Evolutionary conservation across 2,797 vertebrate genomes (phyloP), one percentile per base, ranked within the genome.

Genomic region (Oophaga sylvatica): DNA sequence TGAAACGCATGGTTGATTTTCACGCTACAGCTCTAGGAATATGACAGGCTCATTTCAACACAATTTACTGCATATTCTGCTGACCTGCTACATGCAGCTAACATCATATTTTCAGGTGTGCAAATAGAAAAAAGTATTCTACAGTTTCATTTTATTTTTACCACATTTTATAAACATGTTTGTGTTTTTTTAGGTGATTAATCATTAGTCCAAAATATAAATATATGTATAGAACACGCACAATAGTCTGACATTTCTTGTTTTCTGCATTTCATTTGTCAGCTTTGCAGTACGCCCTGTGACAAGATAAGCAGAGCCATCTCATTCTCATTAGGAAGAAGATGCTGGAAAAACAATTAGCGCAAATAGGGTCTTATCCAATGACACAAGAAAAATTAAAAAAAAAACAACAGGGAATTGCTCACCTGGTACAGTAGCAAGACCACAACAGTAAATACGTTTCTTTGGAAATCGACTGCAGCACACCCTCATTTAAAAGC

Each of bases 1-100:
- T 87, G 62, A 87, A 83, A 77, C 68, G 70, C 86, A 83, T 87
- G 86, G 73, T 20, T 79, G 73, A n/a, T 53, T 87, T 71, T 80
- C 65, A 80, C 65, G 75, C 81, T 77, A 70, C 4, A 31, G 31
- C 53, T 79, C 53, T 53, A 77, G 63, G 70, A 48, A 71, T 57
- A 71, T 17, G 70, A 15, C 62, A 10, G 60, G 59, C 5, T 62
- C 5, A 60, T 87, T 80, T 81, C 56, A 77, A 82, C 12, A 67
- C 45, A 67, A 20, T 41, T 81, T 65, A 20, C 35, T 48, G 20
- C 15, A 65, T 31, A 68, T 81, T 70, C 26, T 56, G 73, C 83
- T 80, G 78, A 73, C 65, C 56, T 8, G 29, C 57, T 65, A 6
- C 29, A 59, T 22, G 60, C n/a, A 20, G n/a, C 41, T 56, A 77